These are phyloP conservation scores for Coregonus sp. DNA, from an alignment of 2,797 vertebrate genomes.

Conservation along the genomic window DNA sequence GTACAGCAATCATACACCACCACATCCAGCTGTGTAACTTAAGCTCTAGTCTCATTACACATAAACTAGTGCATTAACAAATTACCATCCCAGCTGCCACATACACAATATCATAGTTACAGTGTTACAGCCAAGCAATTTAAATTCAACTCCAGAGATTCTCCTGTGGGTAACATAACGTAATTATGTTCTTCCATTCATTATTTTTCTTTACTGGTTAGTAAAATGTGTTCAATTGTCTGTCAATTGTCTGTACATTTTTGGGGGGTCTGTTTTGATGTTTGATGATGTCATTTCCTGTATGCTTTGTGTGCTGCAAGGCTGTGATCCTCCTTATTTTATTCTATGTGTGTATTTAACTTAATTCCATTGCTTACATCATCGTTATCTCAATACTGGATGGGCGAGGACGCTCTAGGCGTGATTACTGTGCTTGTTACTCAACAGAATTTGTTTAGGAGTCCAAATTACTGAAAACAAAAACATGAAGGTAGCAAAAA, in stretches of 20 bases:
- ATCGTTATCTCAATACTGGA: neutral
- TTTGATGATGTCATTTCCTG: neutral
- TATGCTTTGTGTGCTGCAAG: neutral
- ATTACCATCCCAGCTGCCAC: neutral
- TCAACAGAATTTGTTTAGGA: neutral
- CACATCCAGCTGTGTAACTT: neutral
- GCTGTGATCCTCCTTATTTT: neutral
- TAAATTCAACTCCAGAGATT: neutral
- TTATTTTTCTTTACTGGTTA: neutral
- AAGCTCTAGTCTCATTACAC: neutral
- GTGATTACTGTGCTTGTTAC: neutral
- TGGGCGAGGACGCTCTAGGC: neutral
- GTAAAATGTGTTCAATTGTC: neutral
- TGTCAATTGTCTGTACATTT: neutral
- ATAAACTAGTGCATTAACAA: slow-evolving; percentile 16
- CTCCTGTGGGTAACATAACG: neutral
- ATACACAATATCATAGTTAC: neutral
- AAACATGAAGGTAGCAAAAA: neutral
- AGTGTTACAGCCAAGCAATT: neutral
- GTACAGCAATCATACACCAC: neutral
- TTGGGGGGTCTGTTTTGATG: neutral
- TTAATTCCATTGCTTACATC: no score
- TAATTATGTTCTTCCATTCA: neutral
- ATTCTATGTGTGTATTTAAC: neutral
- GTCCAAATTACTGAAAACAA: neutral